Evolutionary conservation across 1,140 invertebrate genomes (phyloP), one percentile per base, ranked within the genome.

Genomic region (Mya arenaria): DNA sequence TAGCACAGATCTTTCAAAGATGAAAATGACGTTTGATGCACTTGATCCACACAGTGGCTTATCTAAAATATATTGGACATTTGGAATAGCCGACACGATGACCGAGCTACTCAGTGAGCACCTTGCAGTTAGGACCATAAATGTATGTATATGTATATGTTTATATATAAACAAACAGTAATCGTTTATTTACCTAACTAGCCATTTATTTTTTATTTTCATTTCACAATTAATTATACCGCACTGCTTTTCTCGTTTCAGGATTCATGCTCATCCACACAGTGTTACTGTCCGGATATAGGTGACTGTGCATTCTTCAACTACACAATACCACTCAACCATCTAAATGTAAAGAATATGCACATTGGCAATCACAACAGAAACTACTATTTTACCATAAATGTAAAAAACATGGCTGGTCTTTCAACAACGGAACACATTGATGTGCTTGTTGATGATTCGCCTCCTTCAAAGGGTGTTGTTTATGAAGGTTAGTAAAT

Each of bases 31-130:
- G 25, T 85, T 89, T 71, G 69, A 84, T 15, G 84, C 84, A 3
- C 41, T 75, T 23, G 88, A 89, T 71, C 65, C 71, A 41, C 84
- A 89, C 69, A 87, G 88, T 52, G 88, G 88, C 8, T 32, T 88
- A 3, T 23, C 32, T 15, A 63, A 68, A 25, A 74, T 83, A 0
- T 30, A 75, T 15, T 85, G 84, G 84, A 66, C n/a, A 13, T 73
- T 85, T 25, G 69, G 73, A 60, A 85, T 55, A 23, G 34, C 62
- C 5, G 71, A 74, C 39, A 23, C 55, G 23, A 25, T 36, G 8
- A 15, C 6, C 28, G 34, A 25, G 8, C 19, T 72, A 28, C 17
- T 10, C 4, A 72, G 41, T 30, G 48, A 52, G 13, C 23, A 32
- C 3, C 5, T 15, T 56, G 69, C 37, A 17, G 13, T 0, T 32